A percentile compares a stretch with the other conserved stretches of the same genome.
Conservation (phyloP, 2,797 vertebrate genomes). For the Anas flavirostris region DNA sequence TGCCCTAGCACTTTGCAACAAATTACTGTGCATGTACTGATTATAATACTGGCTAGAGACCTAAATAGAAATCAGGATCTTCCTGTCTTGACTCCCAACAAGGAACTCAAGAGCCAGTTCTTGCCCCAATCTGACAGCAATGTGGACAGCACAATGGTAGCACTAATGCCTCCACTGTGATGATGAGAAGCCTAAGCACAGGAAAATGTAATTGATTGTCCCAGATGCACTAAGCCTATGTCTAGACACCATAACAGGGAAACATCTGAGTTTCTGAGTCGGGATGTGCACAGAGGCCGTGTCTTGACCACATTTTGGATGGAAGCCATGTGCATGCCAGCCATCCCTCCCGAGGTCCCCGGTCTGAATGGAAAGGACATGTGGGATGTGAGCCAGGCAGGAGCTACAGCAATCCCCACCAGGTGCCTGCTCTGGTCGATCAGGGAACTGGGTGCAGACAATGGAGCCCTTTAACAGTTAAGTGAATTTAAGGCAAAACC, state of each 20-base stretch:
- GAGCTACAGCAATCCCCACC: background rate
- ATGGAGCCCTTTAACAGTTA: background rate
- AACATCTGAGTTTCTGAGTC: background rate
- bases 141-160: background rate
- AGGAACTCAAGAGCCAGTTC: background rate
- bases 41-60: background rate
- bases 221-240: constrained; percentile 38
- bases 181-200: background rate
- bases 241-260: constrained; percentile 46
- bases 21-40: background rate
- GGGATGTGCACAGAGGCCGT: background rate
- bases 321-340: background rate
- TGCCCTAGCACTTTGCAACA: background rate
- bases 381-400: background rate
- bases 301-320: constrained; percentile 12
- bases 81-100: background rate
- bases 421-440: background rate
- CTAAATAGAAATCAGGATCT: background rate
- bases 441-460: background rate
- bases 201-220: background rate
- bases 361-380: background rate
- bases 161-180: background rate
- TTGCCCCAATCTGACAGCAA: background rate
- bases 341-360: background rate
- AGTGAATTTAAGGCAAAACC: background rate